Evolutionary conservation across 2,113 vertebrate species (phyloP).

Genomic region (Bombycilla garrulus): DNA sequence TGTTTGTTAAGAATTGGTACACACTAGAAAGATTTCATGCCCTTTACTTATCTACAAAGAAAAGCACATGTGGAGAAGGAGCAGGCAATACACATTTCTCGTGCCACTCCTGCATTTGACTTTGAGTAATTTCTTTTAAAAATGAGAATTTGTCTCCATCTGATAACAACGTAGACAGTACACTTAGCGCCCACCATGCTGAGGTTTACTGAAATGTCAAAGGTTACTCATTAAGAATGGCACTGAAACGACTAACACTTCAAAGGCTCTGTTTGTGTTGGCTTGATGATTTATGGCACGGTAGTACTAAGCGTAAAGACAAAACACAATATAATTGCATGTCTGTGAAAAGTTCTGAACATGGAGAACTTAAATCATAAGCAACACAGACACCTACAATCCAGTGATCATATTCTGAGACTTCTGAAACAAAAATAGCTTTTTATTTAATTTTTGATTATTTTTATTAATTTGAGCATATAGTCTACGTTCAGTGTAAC

Average conservation of each 20-base stretch:
- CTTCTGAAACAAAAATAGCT: background rate
- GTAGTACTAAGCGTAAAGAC: background rate
- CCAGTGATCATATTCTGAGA: background rate
- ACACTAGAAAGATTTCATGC: background rate
- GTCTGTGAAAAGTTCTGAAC: background rate
- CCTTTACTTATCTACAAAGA: background rate
- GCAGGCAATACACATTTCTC: background rate
- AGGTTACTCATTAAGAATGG: background rate
- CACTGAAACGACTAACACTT: background rate
- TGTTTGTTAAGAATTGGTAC: background rate
- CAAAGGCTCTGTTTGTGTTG: background rate
- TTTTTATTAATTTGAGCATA: background rate
- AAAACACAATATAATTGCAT: background rate
- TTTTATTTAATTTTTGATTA: background rate
- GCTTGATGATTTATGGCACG: background rate
- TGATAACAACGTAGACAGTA: background rate
- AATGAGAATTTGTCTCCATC: background rate
- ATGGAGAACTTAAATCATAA: background rate
- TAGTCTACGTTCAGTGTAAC: background rate
- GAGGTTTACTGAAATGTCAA: background rate
- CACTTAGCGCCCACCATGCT: background rate
- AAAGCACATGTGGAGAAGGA: background rate
- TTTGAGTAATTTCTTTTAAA: background rate
- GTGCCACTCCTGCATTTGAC: background rate
- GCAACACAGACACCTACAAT: fast-evolving